Base-by-base conservation (phyloP, 1,140 invertebrate species). In the Drosophila baimaii region DNA sequence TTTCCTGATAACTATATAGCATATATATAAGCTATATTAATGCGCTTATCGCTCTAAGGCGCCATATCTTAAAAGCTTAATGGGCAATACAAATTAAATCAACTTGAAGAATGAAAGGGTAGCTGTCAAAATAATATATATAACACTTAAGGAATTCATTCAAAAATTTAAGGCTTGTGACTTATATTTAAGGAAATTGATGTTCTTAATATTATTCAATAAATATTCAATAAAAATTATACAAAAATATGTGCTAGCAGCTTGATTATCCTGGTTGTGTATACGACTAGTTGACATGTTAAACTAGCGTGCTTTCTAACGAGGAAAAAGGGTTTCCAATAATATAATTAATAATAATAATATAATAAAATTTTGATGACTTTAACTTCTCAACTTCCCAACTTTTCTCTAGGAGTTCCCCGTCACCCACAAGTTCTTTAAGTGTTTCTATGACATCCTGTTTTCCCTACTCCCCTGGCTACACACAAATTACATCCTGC, bases 21-120 rank as follows among this genome's bases (percentile, higher is more conserved):
- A 39, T 39, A 21, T 15, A 13, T 27, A 15, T 17, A 39, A 55
- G 52, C 31, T 12, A 7, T n/a, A 35, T 23, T 21, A 55, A 7
- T 12, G 19, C 33, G 15, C 19, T 39, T 39, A 39, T 56, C 54
- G 31, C n/a, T 8, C 3, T 3, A 12, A 56, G 21, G 33, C 21
- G 21, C 54, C 54, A 23, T 56, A 13, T 56, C 33, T 37, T 56
- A 56, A 56, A 39, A n/a, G 21, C 31, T 56, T 39, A 25, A 56
- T 56, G 15, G 19, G 5, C 15, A 12, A 19, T 35, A 12, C 5
- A 55, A 23, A n/a, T 23, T 37, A 33, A 33, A n/a, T 9, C 29
- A 33, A 52, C 29, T 55, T 21, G 13, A 41, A 29, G 10, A 21
- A 41, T 12, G 7, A 37, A 27, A 23, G 12, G 29, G 5, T 35